Evolutionary conservation across 2,797 vertebrate species (phyloP), one percentile per base, ranked within the genome.

Genomic region (Urocyon cinereoargenteus): DNA sequence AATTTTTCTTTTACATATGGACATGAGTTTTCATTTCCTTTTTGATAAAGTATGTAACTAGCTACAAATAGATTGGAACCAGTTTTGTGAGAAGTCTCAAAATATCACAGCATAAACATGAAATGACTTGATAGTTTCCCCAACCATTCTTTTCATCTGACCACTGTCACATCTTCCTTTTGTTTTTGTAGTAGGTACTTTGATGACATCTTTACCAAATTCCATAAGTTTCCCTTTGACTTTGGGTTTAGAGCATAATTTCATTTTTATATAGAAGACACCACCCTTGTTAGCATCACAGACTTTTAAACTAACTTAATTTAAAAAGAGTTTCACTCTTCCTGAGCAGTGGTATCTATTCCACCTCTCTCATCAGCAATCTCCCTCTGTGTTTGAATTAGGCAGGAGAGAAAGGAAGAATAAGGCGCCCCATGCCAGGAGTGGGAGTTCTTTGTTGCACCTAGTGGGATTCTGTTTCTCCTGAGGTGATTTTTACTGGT

Each of bases 161-260:
- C 70, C 4, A 26, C 18, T 66, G 1, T 49, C 12, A 31, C n/a
- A 59, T 31, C 13, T 82, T 36, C 61, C 18, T 64, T 78, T 51
- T 14, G n/a, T 78, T 5, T 66, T 1, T 34, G 15, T 59, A 22
- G 31, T 8, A 57, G 1, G 26, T 45, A 24, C 40, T 49, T 91
- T 64, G 57, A 70, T 55, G 34, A 15, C 12, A 51, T n/a, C n/a
- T 53, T 81, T 88, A 4, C 14, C 26, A 51, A 77, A 7, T 70
- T 83, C 31, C 21, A 72, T 77, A 77, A 11, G 6, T 28, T 75
- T 86, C 4, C 26, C 14, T 45, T 24, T 61, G 81, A 68, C 49
- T 24, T 91, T 73, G 89, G 26, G 18, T 72, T 34, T 57, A 84
- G 13, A 89, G 49, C 57, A 68, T 18, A 90, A 3, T 53, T 86